These are phyloP conservation scores for Clarias laeviceps DNA, from an alignment of 2,797 vertebrate species.

Conservation along the genomic window DNA sequence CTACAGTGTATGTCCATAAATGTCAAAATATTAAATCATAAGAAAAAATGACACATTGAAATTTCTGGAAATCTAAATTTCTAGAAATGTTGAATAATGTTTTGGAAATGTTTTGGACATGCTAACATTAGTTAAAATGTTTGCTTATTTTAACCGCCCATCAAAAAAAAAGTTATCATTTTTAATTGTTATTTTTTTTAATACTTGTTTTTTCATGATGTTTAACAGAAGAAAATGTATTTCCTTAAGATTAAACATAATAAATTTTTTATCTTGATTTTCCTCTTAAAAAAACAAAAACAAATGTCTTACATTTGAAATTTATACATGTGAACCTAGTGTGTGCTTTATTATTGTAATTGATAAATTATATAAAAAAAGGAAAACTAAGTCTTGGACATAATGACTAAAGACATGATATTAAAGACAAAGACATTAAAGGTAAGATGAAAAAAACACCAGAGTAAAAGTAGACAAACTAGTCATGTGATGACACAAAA, in stretches of 20 bases:
- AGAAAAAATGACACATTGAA: too few species aligned
- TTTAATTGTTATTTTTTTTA: background rate
- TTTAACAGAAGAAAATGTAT: background rate
- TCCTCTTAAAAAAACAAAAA: background rate
- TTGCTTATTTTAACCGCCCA: too few species aligned
- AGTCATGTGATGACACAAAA: background rate
- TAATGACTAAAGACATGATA: background rate
- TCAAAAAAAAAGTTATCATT: too few species aligned
- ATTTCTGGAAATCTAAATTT: too few species aligned
- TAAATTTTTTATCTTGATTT: background rate
- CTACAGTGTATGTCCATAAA: too few species aligned
- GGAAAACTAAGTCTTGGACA: background rate
- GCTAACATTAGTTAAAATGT: too few species aligned
- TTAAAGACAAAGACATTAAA: background rate
- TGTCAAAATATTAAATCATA: background rate
- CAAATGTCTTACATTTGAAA: background rate
- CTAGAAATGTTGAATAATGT: too few species aligned
- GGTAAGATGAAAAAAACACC: background rate
- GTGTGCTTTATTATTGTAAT: background rate
- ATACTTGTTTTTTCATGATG: background rate
- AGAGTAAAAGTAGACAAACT: background rate
- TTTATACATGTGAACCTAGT: background rate
- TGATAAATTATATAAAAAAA: background rate
- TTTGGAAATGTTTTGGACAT: too few species aligned
- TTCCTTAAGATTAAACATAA: background rate